phyloP scores from a whole-genome alignment of 2,888 invertebrate species.

The Masnerella sp. region DNA sequence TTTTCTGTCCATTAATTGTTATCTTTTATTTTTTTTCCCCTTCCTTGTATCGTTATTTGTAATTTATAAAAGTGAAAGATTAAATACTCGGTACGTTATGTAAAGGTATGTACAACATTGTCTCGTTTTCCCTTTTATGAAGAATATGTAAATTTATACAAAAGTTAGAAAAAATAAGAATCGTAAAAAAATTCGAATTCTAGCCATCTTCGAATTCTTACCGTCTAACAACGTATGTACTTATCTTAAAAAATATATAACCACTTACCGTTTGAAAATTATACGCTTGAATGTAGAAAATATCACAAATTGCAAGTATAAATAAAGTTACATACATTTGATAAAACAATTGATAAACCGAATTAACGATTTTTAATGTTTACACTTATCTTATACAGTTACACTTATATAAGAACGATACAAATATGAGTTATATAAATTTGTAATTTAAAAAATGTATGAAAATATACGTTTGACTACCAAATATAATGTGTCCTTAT shows the following conservation, averaged over 20 bases:
- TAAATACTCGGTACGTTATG: constrained; percentile 58
- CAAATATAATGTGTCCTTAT: no score
- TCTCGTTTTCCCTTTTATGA: constrained; percentile 26
- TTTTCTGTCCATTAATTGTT: constrained; percentile 20
- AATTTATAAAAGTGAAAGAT: constrained; percentile 62
- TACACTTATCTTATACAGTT: no score
- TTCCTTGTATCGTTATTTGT: constrained; percentile 51
- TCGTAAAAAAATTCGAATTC: constrained; percentile 57
- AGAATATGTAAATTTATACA: constrained; percentile 61
- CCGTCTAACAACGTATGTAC: constrained; percentile 59
- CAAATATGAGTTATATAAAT: no score
- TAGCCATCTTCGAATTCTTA: constrained; percentile 58
- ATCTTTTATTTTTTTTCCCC: constrained; percentile 8
- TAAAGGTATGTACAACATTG: constrained; percentile 61
- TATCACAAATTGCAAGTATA: no score
- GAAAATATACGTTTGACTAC: no score
- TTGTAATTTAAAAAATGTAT: no score
- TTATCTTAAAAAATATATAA: constrained; percentile 60
- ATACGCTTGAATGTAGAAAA: constrained; percentile 57
- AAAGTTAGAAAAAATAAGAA: constrained; percentile 61
- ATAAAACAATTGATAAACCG: no score
- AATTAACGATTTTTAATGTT: constrained; percentile 4
- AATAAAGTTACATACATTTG: no score
- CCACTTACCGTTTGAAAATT: no score
- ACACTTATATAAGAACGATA: no score